A percentile compares a stretch with the other conserved stretches of the same genome.
Conservation (phyloP, 2,797 vertebrate genomes). For the Enteromius afrohamiltoni region DNA sequence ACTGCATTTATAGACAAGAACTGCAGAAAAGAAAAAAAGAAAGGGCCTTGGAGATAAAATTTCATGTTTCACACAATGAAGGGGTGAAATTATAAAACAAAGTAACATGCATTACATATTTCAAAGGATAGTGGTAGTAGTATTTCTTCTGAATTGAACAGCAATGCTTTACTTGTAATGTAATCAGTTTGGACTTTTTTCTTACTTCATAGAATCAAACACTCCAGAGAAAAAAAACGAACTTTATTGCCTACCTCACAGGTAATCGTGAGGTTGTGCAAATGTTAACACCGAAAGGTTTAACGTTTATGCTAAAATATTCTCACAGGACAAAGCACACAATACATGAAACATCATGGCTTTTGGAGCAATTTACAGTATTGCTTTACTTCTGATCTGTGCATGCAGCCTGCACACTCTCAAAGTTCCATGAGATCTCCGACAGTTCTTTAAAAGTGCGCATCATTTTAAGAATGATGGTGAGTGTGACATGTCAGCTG, state of each 20-base stretch:
- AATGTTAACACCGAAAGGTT: conserved; percentile 28
- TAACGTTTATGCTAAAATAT: background rate
- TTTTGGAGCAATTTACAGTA: conserved; percentile 5
- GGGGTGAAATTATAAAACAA: background rate
- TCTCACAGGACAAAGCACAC: conserved; percentile 30
- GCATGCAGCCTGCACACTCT: background rate
- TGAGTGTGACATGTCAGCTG: conserved; percentile 33
- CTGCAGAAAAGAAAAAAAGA: background rate
- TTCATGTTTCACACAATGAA: background rate
- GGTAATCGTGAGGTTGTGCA: conserved; percentile 34
- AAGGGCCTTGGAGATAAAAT: background rate
- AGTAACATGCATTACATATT: no score
- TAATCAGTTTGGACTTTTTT: background rate
- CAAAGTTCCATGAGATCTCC: background rate
- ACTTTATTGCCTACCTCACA: conserved; percentile 13
- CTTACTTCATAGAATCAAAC: background rate
- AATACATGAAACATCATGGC: conserved; percentile 19
- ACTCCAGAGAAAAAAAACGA: background rate
- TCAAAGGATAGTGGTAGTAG: no score
- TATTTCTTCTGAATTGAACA: no score
- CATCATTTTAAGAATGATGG: background rate
- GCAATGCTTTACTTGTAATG: no score
- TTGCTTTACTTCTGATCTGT: conserved; percentile 22
- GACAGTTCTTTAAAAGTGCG: conserved; percentile 10
- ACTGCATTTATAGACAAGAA: background rate